Evolutionary conservation across 2,888 invertebrate species (phyloP).

Genomic region (Ctenicera cuprea): DNA sequence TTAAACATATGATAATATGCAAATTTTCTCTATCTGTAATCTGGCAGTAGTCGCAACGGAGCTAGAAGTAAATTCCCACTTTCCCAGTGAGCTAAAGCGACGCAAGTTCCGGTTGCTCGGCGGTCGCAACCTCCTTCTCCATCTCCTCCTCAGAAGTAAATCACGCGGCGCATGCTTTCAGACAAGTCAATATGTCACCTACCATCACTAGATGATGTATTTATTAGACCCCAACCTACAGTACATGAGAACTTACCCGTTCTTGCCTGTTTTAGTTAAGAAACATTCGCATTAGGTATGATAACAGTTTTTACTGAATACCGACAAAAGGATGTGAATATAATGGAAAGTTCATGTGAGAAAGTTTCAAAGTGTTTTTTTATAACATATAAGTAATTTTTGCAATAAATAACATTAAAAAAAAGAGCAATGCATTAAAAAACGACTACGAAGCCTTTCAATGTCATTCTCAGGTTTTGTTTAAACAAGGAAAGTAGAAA

Average conservation of each 20-base stretch:
- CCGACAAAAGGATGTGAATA: no score
- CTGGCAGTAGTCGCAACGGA: slow-evolving; percentile 30
- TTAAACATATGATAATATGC: not conserved
- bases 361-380: no score
- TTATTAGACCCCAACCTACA: slow-evolving; percentile 43
- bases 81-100: slow-evolving; percentile 9
- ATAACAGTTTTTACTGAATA: no score
- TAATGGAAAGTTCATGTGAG: no score
- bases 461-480: no score
- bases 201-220: slow-evolving; percentile 51
- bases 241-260: slow-evolving; percentile 38
- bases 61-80: slow-evolving; percentile 26
- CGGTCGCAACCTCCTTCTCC: slow-evolving; percentile 23
- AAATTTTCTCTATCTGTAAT: not conserved
- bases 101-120: slow-evolving; percentile 39
- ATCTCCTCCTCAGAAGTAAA: slow-evolving; percentile 49
- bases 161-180: slow-evolving; percentile 55
- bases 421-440: no score
- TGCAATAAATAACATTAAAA: no score
- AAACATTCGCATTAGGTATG: slow-evolving; percentile 6
- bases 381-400: no score
- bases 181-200: slow-evolving; percentile 57
- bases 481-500: no score
- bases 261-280: slow-evolving; percentile 16
- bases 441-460: no score